Percentiles rank a stretch among this genome's conserved stretches.
phyloP scores from a whole-genome alignment of 2,888 invertebrate species.

The Xanthia icteritia region DNA sequence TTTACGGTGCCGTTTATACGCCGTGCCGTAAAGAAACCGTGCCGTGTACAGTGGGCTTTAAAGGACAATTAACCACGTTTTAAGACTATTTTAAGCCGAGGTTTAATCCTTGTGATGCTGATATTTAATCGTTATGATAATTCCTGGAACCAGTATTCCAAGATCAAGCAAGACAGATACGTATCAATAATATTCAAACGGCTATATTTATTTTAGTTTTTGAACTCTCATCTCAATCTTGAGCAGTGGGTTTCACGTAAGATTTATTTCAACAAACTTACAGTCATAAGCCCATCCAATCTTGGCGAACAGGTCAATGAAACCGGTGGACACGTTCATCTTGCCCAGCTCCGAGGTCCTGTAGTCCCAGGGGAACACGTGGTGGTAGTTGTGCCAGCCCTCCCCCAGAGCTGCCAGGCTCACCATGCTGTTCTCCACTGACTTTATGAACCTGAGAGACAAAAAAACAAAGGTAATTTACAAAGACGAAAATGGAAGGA shows the following conservation, averaged over 20 bases:
- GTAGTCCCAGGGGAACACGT: constrained; percentile 94
- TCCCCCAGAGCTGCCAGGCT: constrained; percentile 94
- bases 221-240: neutral
- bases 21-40: too few relatives aligned
- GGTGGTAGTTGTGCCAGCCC: constrained; percentile 96
- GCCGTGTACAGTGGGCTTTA: too few relatives aligned
- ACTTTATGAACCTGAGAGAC: constrained; percentile 91
- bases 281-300: constrained; percentile 96
- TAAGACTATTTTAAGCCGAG: neutral
- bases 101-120: neutral
- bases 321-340: constrained; percentile 94
- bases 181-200: neutral
- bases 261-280: constrained; percentile 72
- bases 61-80: neutral
- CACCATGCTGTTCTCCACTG: constrained; percentile 93
- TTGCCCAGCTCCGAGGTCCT: constrained; percentile 92
- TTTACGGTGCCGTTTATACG: too few relatives aligned
- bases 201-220: neutral
- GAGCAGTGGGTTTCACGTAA: neutral
- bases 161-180: neutral
- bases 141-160: neutral
- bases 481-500: neutral
- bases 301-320: constrained; percentile 94
- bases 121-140: neutral
- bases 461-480: neutral